Evolutionary conservation across 2,888 invertebrate genomes (phyloP), one percentile per base, ranked within the genome.

Genomic region (Tipula lateralis): DNA sequence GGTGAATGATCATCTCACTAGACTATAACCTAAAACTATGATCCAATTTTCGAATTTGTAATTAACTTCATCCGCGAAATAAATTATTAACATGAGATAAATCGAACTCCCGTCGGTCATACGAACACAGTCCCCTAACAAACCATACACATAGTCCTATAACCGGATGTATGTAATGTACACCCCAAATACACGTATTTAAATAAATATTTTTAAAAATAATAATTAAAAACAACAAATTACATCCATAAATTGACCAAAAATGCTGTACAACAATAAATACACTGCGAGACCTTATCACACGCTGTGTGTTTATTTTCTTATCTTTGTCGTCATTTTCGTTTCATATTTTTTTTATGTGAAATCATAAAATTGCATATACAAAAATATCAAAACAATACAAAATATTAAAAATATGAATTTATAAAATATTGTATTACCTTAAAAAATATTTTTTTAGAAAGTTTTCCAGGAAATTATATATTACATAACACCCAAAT

Each of bases 401-500:
- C 39, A 12, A 39, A 39, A 16, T 50, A 50, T 50, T 50, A 50
- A 50, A 50, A 50, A 50, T 50, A 50, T 50, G 44, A 50, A 50
- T 50, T 50, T 16, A 50, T 50, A 50, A 50, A 19, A 50, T n/a
- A n/a, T n/a, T 39, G 12, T 66, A 12, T 24, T 24, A 66, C 66
- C 66, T 66, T 66, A 83, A 83, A 81, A 29, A 81, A 83, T 83
- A 1, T 83, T 32, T 83, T 83, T 83, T 83, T 83, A 34, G 83
- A 83, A 83, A 83, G 83, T 83, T 83, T 83, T 83, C 83, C 34
- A 16, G 34, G 83, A 83, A 83, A 19, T 30, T 82, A 44, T 32
- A 39, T 39, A 39, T 66, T 66, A 66, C 66, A 24, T 66, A 66
- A 66, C 66, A 3, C 66, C 19, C 24, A 24, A n/a, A 66, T 66